Percentiles rank a stretch among this genome's conserved stretches.
These are phyloP conservation scores for Pangasius larnaudii DNA, from an alignment of 2,797 vertebrate species.

Conservation along the genomic window DNA sequence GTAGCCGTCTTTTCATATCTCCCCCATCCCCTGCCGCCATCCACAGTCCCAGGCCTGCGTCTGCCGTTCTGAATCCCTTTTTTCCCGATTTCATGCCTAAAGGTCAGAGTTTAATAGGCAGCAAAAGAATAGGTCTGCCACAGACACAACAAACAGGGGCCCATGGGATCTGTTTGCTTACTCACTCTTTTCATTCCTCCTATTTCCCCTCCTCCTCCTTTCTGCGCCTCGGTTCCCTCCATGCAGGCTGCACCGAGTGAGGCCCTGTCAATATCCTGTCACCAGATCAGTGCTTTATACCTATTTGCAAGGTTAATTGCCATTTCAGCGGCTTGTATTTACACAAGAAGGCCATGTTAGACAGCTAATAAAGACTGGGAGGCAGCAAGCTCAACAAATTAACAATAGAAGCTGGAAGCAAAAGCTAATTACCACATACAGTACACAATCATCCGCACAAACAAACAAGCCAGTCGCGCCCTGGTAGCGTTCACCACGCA, in stretches of 20 bases:
- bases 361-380: slow-evolving; percentile 75
- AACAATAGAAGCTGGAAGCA: slow-evolving; percentile 69
- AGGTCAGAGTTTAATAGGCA: slow-evolving; percentile 85
- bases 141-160: slow-evolving; percentile 82
- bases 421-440: slow-evolving; percentile 77
- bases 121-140: slow-evolving; percentile 76
- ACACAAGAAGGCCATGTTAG: slow-evolving; percentile 74
- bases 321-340: slow-evolving; percentile 78
- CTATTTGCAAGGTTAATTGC: slow-evolving; percentile 80
- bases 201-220: slow-evolving; percentile 45
- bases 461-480: slow-evolving; percentile 58
- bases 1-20: slow-evolving; percentile 57
- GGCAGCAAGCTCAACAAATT: slow-evolving; percentile 59
- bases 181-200: slow-evolving; percentile 58
- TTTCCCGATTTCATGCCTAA: slow-evolving; percentile 78
- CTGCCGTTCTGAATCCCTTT: slow-evolving; percentile 76
- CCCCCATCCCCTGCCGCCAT: slow-evolving; percentile 64
- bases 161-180: slow-evolving; percentile 73
- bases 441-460: slow-evolving; percentile 68
- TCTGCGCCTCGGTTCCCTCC: slow-evolving; percentile 49
- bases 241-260: slow-evolving; percentile 55
- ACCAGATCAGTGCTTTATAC: slow-evolving; percentile 74
- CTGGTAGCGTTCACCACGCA: slow-evolving; percentile 23
- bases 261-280: slow-evolving; percentile 69
- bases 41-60: slow-evolving; percentile 71